Evolutionary conservation across 2,113 vertebrate genomes (phyloP).

Genomic region (Mus musculus): DNA sequence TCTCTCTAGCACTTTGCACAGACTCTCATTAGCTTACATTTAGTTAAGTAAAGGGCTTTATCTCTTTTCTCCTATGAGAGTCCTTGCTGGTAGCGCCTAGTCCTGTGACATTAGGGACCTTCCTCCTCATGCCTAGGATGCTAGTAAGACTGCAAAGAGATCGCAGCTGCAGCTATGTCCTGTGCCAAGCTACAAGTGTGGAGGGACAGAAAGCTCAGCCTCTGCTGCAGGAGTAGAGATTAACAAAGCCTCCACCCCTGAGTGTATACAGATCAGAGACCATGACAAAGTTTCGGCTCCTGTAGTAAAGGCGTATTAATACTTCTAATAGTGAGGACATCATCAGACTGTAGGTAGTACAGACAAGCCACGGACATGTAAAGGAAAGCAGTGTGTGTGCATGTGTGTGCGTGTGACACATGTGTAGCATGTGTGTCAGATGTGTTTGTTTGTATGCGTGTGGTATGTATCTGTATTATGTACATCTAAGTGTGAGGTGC

Average conservation of each 20-base stretch:
- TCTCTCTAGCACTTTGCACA: background rate
- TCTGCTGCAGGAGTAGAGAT: background rate
- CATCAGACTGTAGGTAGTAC: background rate
- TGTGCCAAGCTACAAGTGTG: background rate
- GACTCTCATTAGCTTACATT: background rate
- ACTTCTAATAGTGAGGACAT: background rate
- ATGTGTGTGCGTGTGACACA: background rate
- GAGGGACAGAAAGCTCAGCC: background rate
- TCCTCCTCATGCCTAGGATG: background rate
- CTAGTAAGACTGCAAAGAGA: background rate
- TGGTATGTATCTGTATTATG: background rate
- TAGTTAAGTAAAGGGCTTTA: background rate
- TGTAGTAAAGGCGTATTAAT: background rate
- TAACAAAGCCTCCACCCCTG: background rate
- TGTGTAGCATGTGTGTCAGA: background rate
- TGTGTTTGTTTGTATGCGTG: background rate
- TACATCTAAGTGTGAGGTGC: background rate
- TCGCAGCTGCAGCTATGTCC: background rate
- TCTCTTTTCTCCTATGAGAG: background rate
- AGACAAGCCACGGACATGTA: background rate
- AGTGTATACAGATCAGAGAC: background rate
- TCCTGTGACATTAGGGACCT: background rate
- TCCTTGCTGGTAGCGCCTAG: background rate
- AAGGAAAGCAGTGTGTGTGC: background rate
- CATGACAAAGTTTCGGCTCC: background rate